Evolutionary conservation across 2,113 vertebrate genomes (phyloP), one percentile per base, ranked within the genome.

Genomic region (Xenotilapia leptura): DNA sequence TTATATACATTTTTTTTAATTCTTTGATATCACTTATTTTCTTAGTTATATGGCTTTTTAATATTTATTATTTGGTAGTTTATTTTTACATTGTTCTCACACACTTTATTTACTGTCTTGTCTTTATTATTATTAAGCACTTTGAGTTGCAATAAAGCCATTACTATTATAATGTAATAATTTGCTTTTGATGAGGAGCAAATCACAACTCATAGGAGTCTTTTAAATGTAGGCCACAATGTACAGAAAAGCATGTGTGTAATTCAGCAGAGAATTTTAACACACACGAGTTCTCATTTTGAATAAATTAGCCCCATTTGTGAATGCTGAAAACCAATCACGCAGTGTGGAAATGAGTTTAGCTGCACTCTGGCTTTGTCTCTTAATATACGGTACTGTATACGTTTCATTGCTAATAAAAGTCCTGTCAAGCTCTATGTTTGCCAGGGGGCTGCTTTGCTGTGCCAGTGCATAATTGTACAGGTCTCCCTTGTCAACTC

Each of bases 401-500:
- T 88, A 86, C 79, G 53, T 92, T 85, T 88, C 73, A 60, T 82
- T 89, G 91, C 82, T 92, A 92, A 92, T 93, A 90, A 91, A 93
- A 88, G 86, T 86, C 84, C 89, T 90, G 90, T 93, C 92, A 87
- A 70, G 65, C 70, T 55, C 19, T 14, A 70, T 90, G 89, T 93
- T 94, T 87, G 88, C 90, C 87, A 85, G 82, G 60, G 90, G 91
- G 90, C 81, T 91, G 88, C 88, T 93, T 92, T 87, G 79, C 91
- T 91, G n/a, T 92, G 88, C 89, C 87, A 90, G 38, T 89, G 91
- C 92, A 90, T 93, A 94, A 94, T 94, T 93, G 90, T 88, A 84
- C 91, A 91, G 91, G 92, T 90, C 89, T 88, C 87, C 79, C 88
- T 70, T 89, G 91, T 93, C 88, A 88, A 83, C 88, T 82, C 90